Evolutionary conservation across 92 coral and sea anemone species (phyloP), one percentile per base, ranked within the genome.

Genomic region (Zoanthus sociatus): DNA sequence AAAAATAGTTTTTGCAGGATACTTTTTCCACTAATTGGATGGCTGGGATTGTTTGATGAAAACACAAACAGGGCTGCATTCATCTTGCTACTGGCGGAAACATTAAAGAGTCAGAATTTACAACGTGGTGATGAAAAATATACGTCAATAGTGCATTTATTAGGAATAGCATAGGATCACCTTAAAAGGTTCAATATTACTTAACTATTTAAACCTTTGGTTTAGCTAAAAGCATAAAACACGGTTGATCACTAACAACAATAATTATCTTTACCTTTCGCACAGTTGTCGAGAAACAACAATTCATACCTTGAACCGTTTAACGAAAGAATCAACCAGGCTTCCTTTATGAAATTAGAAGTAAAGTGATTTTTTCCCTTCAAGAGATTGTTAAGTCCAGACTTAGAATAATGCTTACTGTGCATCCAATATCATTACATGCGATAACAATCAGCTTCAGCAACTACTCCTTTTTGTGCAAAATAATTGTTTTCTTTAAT

Each of bases 41-140:
- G 73, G 84, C 16, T 66, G 45, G 73, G 56, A 79, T 79, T 1
- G 20, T 21, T 67, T 55, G 61, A 37, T 61, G 44, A 79, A 63
- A 79, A 79, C 84, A 47, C 84, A 79, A 79, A 79, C 73, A 79
- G 63, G 61, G 73, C 73, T 79, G 73, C 72, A 37, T 79, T 79
- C 72, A 42, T 76, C 42, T n/a, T 47, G 63, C 58, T 63, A 58
- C n/a, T 79, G 73, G 84, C 84, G 84, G 84, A 79, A 79, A 79
- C 84, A 79, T 79, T 79, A 79, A 79, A 79, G 74, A 50, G 45
- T 12, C 47, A 21, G 16, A 53, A 55, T 74, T 60, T 78, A 31
- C 12, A 51, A 21, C 16, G 61, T 9, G n/a, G 84, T 79, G 20
- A 79, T 79, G 72, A 55, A 53, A 79, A 79, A 45, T 79, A 79